Conservation (phyloP, 2,113 vertebrate genomes). For the Phyllopteryx taeniolatus region DNA sequence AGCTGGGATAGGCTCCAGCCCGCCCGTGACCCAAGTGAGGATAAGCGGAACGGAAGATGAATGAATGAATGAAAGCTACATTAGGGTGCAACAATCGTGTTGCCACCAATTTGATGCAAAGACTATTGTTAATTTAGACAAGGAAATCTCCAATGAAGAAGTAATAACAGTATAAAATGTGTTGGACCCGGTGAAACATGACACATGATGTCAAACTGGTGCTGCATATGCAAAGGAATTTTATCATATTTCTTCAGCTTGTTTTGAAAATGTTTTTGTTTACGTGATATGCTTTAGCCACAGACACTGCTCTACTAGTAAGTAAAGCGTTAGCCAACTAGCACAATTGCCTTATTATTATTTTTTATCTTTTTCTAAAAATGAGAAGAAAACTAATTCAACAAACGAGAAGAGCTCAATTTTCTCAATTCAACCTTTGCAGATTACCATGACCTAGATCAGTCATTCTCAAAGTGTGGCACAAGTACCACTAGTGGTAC, state of each 20-base stretch:
- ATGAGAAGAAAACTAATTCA: not conserved
- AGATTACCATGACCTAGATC: too few species aligned
- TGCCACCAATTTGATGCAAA: constrained; percentile 41
- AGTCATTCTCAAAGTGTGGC: too few species aligned
- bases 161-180: constrained; percentile 51
- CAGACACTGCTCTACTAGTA: not conserved
- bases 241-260: constrained; percentile 13
- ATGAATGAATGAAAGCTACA: constrained; percentile 22
- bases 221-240: constrained; percentile 31
- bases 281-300: too few species aligned
- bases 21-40: too few species aligned
- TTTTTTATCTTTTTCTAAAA: not conserved
- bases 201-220: constrained; percentile 40
- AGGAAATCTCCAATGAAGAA: constrained; percentile 36
- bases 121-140: constrained; percentile 49
- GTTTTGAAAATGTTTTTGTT: not conserved
- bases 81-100: constrained; percentile 31
- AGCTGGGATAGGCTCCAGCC: too few species aligned
- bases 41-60: too few species aligned
- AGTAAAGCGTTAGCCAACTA: not conserved
- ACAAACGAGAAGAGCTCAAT: not conserved
- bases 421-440: not conserved
- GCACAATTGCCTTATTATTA: not conserved
- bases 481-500: too few species aligned
- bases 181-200: constrained; percentile 28